Evolutionary conservation across 2,113 vertebrate species (phyloP), one percentile per base, ranked within the genome.

Genomic region (Eurypyga helias): DNA sequence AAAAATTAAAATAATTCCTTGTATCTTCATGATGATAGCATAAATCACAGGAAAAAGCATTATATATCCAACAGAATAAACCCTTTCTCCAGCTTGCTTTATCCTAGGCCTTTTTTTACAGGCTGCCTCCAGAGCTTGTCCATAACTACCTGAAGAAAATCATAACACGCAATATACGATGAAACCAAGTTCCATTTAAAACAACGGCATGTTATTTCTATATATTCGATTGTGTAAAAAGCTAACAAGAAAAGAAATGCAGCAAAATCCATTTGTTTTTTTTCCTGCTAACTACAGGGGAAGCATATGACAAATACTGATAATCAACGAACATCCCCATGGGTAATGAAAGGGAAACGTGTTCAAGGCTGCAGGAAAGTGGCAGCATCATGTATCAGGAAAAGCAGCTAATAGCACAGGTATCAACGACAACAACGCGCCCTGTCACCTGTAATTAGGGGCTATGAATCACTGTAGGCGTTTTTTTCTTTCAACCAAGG

Each of bases 401-500:
- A 46, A 26, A 71, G 12, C 20, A 15, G 20, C 80, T 49, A 11
- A 33, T 3, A 25, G 75, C 29, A 43, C 45, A 19, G 70, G 87
- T 61, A 41, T 41, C 41, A 54, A 7, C 33, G 16, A 2, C 60
- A 13, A 1, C 38, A 45, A 1, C 52, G 4, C 0, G 12, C 52
- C 36, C 45, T 34, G 64, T 17, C 65, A 24, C 2, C 43, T 6
- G 43, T 25, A 71, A 58, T 54, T 17, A 75, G 71, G 28, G 2
- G 24, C 60, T 16, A 13, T 45, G 41, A 58, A 54, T 14, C 49
- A 57, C 41, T 12, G 41, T 41, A 0, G 3, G 26, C 0, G 1
- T 0, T 25, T 3, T 64, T 25, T 13, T 5, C 61, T 57, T 20
- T 17, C 33, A 72, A 77, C 8, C 19, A 5, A 14, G 28, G 66